A percentile compares a stretch with the other conserved stretches of the same genome.
Conservation (phyloP, 2,888 invertebrate genomes). For the Plusia festucae region DNA sequence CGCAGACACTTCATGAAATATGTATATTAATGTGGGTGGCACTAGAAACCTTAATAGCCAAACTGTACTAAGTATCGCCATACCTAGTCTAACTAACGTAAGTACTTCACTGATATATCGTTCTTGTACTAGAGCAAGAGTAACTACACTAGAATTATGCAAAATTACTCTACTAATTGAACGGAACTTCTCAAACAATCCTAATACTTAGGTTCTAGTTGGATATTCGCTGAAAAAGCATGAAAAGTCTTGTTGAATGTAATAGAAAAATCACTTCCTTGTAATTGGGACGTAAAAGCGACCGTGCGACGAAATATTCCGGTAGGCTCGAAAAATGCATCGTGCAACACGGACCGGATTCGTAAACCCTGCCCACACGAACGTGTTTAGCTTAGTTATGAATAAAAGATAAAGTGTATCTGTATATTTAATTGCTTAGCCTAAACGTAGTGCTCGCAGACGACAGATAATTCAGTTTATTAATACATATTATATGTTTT, state of each 20-base stretch:
- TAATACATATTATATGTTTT: slow-evolving; percentile 20
- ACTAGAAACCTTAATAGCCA: slow-evolving; percentile 34
- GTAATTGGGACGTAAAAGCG: slow-evolving; percentile 22
- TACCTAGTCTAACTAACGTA: slow-evolving; percentile 13
- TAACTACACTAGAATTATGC: not conserved
- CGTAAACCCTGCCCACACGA: slow-evolving; percentile 14
- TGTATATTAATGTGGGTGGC: slow-evolving; percentile 43
- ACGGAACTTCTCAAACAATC: not conserved
- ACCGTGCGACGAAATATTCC: slow-evolving; percentile 23
- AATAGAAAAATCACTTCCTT: slow-evolving; percentile 11
- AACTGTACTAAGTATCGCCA: slow-evolving; percentile 26
- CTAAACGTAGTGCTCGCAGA: slow-evolving; percentile 18
- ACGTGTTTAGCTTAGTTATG: slow-evolving; percentile 20
- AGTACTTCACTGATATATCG: slow-evolving; percentile 16
- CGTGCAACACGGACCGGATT: slow-evolving; percentile 14
- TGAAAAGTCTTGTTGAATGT: slow-evolving; percentile 14
- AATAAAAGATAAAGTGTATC: slow-evolving; percentile 42
- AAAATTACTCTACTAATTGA: not conserved
- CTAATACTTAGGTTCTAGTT: not conserved
- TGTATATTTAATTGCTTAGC: slow-evolving; percentile 30
- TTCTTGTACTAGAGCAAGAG: not conserved
- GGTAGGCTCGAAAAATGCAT: slow-evolving; percentile 30
- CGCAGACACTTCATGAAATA: slow-evolving; percentile 47
- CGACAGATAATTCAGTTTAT: slow-evolving; percentile 33
- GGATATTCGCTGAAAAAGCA: slow-evolving; percentile 7